Conservation (phyloP, 1,140 invertebrate species). For the Arctopsyche grandis region DNA sequence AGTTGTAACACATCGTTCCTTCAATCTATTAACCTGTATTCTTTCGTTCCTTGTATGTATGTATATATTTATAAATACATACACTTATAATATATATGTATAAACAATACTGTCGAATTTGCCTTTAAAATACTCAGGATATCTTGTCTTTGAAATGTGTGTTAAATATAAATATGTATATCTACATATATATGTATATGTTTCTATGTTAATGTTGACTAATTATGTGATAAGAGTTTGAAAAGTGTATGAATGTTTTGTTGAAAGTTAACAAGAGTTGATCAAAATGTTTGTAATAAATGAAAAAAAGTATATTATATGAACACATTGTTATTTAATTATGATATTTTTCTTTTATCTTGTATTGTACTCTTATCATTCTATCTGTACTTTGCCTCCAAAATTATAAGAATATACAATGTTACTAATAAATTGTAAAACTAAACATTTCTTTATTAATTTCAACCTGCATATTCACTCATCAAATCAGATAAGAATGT, state of each 20-base stretch:
- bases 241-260: conserved; percentile 47
- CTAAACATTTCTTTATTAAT: background rate
- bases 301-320: conserved; percentile 34
- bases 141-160: conserved; percentile 43
- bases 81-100: background rate
- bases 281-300: conserved; percentile 47
- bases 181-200: conserved; percentile 37
- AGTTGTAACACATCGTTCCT: background rate
- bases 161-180: conserved; percentile 46
- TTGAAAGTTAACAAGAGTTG: conserved; percentile 35
- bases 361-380: conserved; percentile 51
- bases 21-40: background rate
- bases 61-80: conserved; percentile 6
- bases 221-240: conserved; percentile 41
- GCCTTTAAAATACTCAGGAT: conserved; percentile 47
- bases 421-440: conserved; percentile 54
- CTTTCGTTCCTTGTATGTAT: conserved; percentile 10
- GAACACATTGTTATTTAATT: conserved; percentile 46
- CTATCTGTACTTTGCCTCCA: conserved; percentile 54
- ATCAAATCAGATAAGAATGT: too few species aligned
- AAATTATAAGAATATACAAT: conserved; percentile 54
- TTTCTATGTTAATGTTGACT: conserved; percentile 54
- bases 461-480: background rate
- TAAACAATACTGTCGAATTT: conserved; percentile 16
- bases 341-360: conserved; percentile 48